A percentile compares a stretch with the other conserved stretches of the same genome.
Evolutionary conservation across 1,140 invertebrate species (phyloP).

Genomic region (Drosophila bipectinata): DNA sequence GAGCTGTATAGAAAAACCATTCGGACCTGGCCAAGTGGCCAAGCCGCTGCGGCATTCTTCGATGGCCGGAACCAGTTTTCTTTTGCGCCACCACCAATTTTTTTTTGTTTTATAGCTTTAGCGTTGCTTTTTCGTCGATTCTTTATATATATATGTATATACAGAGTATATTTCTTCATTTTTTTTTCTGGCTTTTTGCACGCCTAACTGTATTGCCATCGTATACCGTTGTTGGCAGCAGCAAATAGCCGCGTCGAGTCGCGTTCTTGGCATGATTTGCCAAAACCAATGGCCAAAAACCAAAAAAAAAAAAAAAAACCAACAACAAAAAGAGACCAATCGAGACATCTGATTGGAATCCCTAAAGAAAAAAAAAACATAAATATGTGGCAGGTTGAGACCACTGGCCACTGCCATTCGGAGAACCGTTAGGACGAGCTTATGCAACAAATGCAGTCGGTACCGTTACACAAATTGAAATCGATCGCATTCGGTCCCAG

Average conservation of each 20-base stretch:
- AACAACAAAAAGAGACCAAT: conserved; percentile 1
- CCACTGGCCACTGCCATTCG: conserved; percentile 1
- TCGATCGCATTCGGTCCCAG: conserved; percentile 33
- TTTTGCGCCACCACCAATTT: conserved; percentile 72
- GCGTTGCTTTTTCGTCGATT: conserved; percentile 52
- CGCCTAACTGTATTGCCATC: conserved; percentile 70
- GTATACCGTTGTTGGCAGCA: conserved; percentile 63
- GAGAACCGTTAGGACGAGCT: conserved; percentile 36
- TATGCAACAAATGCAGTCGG: conserved; percentile 29
- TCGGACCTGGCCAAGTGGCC: conserved; percentile 61
- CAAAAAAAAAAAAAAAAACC: not conserved
- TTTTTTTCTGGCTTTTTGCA: conserved; percentile 59
- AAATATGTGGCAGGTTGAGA: not conserved
- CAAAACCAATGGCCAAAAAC: conserved; percentile 8
- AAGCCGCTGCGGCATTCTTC: conserved; percentile 68
- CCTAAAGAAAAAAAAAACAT: conserved; percentile 13
- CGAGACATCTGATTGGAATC: conserved; percentile 8
- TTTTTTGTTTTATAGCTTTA: conserved; percentile 58
- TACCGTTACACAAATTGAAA: conserved; percentile 59
- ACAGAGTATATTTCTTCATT: too few species aligned
- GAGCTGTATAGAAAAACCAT: conserved; percentile 16
- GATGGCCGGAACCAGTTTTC: conserved; percentile 76
- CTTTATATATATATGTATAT: conserved; percentile 20
- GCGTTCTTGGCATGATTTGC: conserved; percentile 33
- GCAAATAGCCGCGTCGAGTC: not conserved